Conservation (phyloP, 1,140 invertebrate genomes). For the Branchinecta lynchi region DNA sequence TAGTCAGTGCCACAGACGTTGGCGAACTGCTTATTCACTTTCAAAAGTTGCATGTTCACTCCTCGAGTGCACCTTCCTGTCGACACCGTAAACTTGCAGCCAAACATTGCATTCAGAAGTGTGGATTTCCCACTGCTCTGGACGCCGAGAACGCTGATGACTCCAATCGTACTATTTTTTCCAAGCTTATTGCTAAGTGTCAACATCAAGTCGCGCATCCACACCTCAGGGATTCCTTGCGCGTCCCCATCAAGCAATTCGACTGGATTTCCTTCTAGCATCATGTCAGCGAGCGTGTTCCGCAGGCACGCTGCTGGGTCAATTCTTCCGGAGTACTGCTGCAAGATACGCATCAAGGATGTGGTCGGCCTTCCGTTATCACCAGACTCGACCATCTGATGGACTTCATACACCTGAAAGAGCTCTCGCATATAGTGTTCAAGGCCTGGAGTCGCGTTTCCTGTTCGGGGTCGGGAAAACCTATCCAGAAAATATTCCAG, state of each 20-base stretch:
- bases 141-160: conserved; percentile 6
- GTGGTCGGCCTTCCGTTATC: too few relatives aligned
- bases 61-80: conserved; percentile 6
- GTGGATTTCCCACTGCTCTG: conserved; percentile 16
- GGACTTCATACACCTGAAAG: background rate
- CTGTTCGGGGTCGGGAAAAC: background rate
- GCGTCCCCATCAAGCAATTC: conserved; percentile 13
- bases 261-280: background rate
- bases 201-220: background rate
- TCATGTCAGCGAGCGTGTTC: background rate
- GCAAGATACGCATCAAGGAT: too few relatives aligned
- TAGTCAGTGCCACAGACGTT: background rate
- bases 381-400: background rate
- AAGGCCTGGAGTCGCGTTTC: background rate
- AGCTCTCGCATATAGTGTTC: background rate
- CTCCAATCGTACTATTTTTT: background rate
- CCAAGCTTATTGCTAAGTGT: background rate
- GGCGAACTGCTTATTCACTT: background rate
- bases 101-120: conserved; percentile 12
- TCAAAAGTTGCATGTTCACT: conserved; percentile 15
- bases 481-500: background rate
- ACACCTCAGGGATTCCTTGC: background rate
- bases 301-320: background rate
- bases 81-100: background rate
- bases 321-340: too few relatives aligned